Percentiles rank a stretch among this genome's conserved stretches.
Conservation (phyloP, 2,797 vertebrate species). For the Oreochromis grahami region DNA sequence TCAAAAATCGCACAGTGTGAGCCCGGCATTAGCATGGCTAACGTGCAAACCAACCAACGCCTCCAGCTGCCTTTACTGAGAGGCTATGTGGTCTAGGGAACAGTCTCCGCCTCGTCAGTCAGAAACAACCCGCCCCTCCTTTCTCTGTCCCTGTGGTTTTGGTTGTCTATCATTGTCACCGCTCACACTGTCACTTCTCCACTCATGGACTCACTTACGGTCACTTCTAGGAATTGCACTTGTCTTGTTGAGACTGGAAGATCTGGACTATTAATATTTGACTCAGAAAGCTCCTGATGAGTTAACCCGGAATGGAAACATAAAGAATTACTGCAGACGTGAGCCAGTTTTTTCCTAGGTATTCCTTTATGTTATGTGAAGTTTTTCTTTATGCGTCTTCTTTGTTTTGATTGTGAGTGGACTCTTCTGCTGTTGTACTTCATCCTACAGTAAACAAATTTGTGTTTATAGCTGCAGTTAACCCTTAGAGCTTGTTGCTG, state of each 20-base stretch:
- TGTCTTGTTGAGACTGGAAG: constrained; percentile 16
- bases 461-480: not conserved
- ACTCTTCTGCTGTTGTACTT: not conserved
- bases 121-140: constrained; percentile 23
- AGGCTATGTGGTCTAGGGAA: constrained; percentile 4
- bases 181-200: constrained; percentile 4
- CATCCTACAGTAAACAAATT: not conserved
- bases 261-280: constrained; percentile 11
- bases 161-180: constrained; percentile 20
- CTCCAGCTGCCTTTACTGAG: not conserved
- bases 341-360: constrained; percentile 13
- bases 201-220: constrained; percentile 46
- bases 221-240: constrained; percentile 17
- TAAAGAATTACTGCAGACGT: constrained; percentile 29
- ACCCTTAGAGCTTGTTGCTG: constrained; percentile 7
- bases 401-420: not conserved
- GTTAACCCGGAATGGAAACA: constrained; percentile 31
- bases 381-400: not conserved
- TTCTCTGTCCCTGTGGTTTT: not conserved
- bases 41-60: not conserved
- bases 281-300: constrained; percentile 20
- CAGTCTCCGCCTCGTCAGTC: constrained; percentile 66
- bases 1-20: too few species aligned
- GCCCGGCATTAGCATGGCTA: not conserved
- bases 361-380: not conserved